Base-by-base conservation (phyloP, 2,888 invertebrate genomes). In the Atrina japonica region DNA sequence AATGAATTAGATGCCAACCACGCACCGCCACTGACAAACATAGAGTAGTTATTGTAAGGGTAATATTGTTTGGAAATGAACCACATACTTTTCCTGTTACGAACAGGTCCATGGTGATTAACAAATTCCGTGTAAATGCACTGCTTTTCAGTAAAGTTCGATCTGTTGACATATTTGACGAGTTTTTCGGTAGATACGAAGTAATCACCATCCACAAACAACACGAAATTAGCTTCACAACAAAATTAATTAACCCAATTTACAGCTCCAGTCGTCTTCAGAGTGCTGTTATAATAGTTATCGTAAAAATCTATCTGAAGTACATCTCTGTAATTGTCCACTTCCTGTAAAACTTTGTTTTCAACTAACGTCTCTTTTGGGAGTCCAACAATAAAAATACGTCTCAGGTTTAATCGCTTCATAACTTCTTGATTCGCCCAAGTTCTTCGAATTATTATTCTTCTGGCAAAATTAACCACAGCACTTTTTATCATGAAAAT, bases 131-230 rank as follows among this genome's bases (percentile, higher is more conserved):
- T 35, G 35, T 35, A 35, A 35, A 35, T 35, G 11, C n/a, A n/a
- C n/a, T n/a, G n/a, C n/a, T n/a, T n/a, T n/a, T n/a, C n/a, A n/a
- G n/a, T 63, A 18, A 63, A 63, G 0, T 25, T 16, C 16, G 52
- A n/a, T 1, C 18, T 9, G 35, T 63, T 29, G 11, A 63, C 23
- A 35, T 29, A 63, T 9, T 29, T 25, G 3, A 27, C 23, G 3
- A 63, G 11, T 52, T 35, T 35, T 3, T 27, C 9, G 7, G 63
- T 63, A 23, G 45, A 27, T 3, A 63, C 41, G 41, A 50, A 63
- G 41, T 50, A 63, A 23, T 63, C 63, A 25, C 50, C 63, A 52
- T 63, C 63, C 16, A 63, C 25, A 18, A 63, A 63, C 52, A 63
- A 21, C 16, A 40, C 52, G 25, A 21, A 52, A 16, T 52, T 11